Evolutionary conservation across 2,888 invertebrate species (phyloP).

Genomic region (Erpobdella octoculata): DNA sequence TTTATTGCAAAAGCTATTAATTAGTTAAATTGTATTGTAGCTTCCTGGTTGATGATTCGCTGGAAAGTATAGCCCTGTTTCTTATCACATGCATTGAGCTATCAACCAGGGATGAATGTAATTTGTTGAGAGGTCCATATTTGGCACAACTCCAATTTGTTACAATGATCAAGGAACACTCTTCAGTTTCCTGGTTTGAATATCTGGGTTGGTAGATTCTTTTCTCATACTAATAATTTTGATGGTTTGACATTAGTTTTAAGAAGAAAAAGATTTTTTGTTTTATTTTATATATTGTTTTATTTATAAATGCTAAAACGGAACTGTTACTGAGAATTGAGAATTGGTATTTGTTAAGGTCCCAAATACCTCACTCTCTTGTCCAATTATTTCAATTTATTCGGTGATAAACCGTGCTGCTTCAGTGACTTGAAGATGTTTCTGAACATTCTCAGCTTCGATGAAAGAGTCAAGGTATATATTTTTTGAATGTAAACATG

Average conservation of each 20-base stretch:
- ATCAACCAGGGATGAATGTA: conserved; percentile 6
- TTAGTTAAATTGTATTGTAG: neutral
- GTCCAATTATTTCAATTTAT: conserved; percentile 69
- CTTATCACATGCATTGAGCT: conserved; percentile 42
- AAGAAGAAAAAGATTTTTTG: too few relatives aligned
- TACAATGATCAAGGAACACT: conserved; percentile 38
- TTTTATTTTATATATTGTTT: too few relatives aligned
- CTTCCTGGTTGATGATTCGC: conserved; percentile 41
- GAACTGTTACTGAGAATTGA: too few relatives aligned
- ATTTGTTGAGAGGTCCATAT: conserved; percentile 66
- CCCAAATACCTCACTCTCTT: conserved; percentile 53
- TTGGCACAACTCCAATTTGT: conserved; percentile 67
- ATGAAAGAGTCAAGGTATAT: neutral
- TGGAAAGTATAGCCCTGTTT: conserved; percentile 45
- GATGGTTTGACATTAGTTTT: too few relatives aligned
- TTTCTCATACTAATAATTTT: too few relatives aligned
- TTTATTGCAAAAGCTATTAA: neutral
- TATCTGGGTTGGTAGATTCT: conserved; percentile 7
- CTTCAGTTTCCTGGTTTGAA: conserved; percentile 7
- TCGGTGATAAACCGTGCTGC: conserved; percentile 60
- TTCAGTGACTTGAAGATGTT: conserved; percentile 13
- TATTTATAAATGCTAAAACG: too few relatives aligned
- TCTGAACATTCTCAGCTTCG: neutral
- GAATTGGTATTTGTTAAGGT: neutral
- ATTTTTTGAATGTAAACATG: neutral